Percentiles rank a stretch among this genome's conserved stretches.
These are phyloP conservation scores for Nanorana parkeri DNA, from an alignment of 2,113 vertebrate genomes.

Conservation along the genomic window DNA sequence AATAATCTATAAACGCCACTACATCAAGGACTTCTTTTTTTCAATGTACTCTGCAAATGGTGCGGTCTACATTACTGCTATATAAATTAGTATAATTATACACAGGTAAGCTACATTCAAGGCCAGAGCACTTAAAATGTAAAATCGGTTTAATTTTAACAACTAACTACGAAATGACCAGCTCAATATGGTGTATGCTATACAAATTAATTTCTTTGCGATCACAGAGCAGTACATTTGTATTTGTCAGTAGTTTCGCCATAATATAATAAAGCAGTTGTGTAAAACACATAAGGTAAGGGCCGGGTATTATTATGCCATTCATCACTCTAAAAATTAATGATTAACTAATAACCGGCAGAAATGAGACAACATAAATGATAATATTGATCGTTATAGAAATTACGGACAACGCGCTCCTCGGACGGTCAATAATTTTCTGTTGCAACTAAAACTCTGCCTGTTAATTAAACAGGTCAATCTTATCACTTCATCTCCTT, in stretches of 20 bases:
- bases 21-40: no score
- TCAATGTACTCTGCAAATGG: no score
- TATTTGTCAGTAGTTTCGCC: not conserved
- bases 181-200: not conserved
- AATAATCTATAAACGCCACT: no score
- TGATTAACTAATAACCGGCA: constrained; percentile 18
- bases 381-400: constrained; percentile 38
- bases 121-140: no score
- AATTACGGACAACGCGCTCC: not conserved
- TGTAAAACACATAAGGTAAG: constrained; percentile 27
- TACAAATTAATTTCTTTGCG: constrained; percentile 10
- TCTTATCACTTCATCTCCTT: constrained; percentile 25
- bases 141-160: no score
- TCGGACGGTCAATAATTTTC: constrained; percentile 20
- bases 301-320: constrained; percentile 3
- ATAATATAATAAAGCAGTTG: constrained; percentile 15
- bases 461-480: constrained; percentile 39
- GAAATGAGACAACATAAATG: constrained; percentile 33
- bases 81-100: no score
- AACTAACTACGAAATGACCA: no score
- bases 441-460: constrained; percentile 10
- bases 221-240: not conserved
- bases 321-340: constrained; percentile 40
- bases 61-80: no score
- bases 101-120: no score